These are phyloP conservation scores for Malurus leucopterus DNA, from an alignment of 2,797 vertebrate genomes.

Conservation along the genomic window DNA sequence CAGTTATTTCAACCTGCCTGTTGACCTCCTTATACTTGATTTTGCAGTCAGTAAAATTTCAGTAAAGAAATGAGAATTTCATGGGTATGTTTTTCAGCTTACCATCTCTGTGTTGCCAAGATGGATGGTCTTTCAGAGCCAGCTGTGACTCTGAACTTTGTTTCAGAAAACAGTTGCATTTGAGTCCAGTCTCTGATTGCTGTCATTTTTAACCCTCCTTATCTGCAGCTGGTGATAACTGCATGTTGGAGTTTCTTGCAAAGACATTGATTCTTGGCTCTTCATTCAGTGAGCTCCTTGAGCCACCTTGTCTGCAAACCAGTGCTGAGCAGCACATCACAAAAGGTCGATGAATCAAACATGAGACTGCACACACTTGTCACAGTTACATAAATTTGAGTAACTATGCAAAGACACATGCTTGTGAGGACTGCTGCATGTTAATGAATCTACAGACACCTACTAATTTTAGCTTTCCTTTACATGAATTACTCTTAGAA, in stretches of 20 bases:
- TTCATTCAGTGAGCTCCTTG: background rate
- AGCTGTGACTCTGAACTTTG: background rate
- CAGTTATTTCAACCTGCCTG: background rate
- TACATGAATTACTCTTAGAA: background rate
- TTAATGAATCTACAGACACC: background rate
- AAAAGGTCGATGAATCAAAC: background rate
- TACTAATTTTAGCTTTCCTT: background rate
- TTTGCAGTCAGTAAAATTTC: background rate
- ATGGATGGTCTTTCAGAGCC: background rate
- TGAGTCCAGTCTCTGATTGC: background rate
- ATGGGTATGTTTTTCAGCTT: rapidly evolving
- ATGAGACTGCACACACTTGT: background rate
- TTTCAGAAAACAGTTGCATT: background rate
- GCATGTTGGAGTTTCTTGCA: background rate
- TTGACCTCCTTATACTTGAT: background rate
- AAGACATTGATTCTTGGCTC: background rate
- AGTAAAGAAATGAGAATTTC: background rate
- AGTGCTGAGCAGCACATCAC: background rate
- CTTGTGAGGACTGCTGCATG: background rate
- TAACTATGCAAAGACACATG: background rate
- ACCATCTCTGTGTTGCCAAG: rapidly evolving
- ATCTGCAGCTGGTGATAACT: background rate
- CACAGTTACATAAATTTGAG: background rate
- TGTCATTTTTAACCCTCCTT: background rate
- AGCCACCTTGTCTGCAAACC: background rate